Evolutionary conservation across 2,797 vertebrate genomes (phyloP).

Genomic region (Luscinia luscinia): DNA sequence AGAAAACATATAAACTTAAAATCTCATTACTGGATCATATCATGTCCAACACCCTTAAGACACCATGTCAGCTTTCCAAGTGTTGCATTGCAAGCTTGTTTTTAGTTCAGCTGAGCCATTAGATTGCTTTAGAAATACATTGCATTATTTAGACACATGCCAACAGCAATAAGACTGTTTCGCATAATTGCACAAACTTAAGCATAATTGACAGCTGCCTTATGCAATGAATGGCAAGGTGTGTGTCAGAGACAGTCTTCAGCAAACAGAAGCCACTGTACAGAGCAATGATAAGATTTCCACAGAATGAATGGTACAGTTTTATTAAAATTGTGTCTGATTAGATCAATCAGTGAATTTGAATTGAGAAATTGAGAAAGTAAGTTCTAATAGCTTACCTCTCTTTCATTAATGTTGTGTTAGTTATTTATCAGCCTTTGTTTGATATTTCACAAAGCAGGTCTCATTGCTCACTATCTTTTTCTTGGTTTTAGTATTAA

Average conservation of each 20-base stretch:
- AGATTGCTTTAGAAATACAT: neutral
- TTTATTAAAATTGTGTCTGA: neutral
- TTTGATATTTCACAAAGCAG: neutral
- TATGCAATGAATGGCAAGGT: neutral
- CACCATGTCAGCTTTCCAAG: neutral
- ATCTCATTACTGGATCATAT: neutral
- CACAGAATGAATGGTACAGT: neutral
- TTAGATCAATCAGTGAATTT: neutral
- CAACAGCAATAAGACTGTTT: neutral
- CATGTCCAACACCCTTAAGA: neutral
- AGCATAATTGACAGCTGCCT: neutral
- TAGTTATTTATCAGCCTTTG: neutral
- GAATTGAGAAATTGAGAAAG: neutral
- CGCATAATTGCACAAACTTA: neutral
- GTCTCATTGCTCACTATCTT: neutral
- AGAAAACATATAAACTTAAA: neutral
- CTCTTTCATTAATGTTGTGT: neutral
- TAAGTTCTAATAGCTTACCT: neutral
- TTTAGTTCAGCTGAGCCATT: conserved; percentile 22
- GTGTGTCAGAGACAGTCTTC: neutral
- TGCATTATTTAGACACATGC: conserved; percentile 24
- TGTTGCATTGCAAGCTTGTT: neutral
- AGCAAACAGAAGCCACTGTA: neutral
- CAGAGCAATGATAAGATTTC: neutral
- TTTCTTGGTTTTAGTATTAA: conserved; percentile 23